phyloP scores from a whole-genome alignment of 2,797 vertebrate genomes.

The Xyrichtys novacula region DNA sequence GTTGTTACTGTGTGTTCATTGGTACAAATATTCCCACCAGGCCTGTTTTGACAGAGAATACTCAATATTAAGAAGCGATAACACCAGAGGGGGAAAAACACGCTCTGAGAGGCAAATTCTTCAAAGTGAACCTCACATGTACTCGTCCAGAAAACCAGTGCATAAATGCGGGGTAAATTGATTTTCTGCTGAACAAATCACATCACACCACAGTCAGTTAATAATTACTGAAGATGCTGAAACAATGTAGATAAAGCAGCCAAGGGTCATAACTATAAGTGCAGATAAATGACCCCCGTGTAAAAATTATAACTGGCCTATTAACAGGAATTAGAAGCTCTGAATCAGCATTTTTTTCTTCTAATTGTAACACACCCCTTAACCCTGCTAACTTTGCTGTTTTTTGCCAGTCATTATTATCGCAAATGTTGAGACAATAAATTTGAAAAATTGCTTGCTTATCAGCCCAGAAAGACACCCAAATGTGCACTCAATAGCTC shows the following conservation, averaged over 20 bases:
- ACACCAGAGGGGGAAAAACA: slow-evolving; percentile 13
- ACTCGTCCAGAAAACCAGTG: slow-evolving; percentile 20
- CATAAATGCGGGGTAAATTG: slow-evolving; percentile 18
- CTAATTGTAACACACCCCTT: slow-evolving; percentile 51
- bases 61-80: slow-evolving; percentile 10
- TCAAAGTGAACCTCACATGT: slow-evolving; percentile 17
- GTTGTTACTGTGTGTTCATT: not conserved
- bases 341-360: slow-evolving; percentile 67
- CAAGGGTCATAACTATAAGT: slow-evolving; percentile 43
- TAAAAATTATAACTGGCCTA: slow-evolving; percentile 62
- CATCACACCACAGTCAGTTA: slow-evolving; percentile 45
- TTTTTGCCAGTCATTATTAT: slow-evolving; percentile 61
- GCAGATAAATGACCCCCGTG: slow-evolving; percentile 65
- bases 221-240: slow-evolving; percentile 69
- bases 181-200: slow-evolving; percentile 52
- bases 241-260: slow-evolving; percentile 59
- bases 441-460: slow-evolving; percentile 77
- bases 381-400: slow-evolving; percentile 66
- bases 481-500: slow-evolving; percentile 70
- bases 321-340: slow-evolving; percentile 67
- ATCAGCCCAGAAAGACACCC: slow-evolving; percentile 70
- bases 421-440: slow-evolving; percentile 69
- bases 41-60: slow-evolving; percentile 31
- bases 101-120: slow-evolving; percentile 10
- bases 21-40: slow-evolving; percentile 7